These are phyloP conservation scores for Macaca fascicularis DNA, from an alignment of 2,113 vertebrate species.

Conservation along the genomic window T2T-MFA8v1.1 NC_088387.1:12209001-12209500, in stretches of 20 bases:
- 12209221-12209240: background rate
- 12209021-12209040: background rate
- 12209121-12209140: background rate
- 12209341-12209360: background rate
- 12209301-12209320: background rate
- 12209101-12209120: background rate
- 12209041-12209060: background rate
- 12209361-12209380: background rate
- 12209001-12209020: background rate
- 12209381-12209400: background rate
- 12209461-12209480: background rate
- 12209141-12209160: background rate
- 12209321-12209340: background rate
- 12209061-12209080: background rate
- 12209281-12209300: background rate
- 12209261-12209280: background rate
- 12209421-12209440: background rate
- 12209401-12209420: background rate
- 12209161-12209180: background rate
- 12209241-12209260: background rate
- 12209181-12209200: background rate
- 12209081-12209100: background rate
- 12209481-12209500: background rate
- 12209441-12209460: background rate
- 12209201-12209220: background rate